A percentile compares a stretch with the other conserved stretches of the same genome.
Conservation (phyloP, 2,797 vertebrate species). For the Sebastes variabilis region DNA sequence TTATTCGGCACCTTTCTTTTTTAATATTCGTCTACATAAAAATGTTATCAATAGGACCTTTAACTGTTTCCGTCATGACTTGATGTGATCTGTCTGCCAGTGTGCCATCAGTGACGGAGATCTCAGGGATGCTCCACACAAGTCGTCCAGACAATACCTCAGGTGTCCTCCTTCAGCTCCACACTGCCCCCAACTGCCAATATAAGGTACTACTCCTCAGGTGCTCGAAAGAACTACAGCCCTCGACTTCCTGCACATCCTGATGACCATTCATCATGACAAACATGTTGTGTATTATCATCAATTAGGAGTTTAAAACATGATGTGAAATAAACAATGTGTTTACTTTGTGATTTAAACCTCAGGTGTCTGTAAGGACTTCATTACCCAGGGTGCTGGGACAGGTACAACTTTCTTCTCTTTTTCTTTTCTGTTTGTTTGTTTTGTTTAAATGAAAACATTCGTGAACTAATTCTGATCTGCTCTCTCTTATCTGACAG, state of each 20-base stretch:
- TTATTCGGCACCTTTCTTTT: too few species aligned
- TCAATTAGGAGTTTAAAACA: not conserved
- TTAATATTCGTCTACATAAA: too few species aligned
- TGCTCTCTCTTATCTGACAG: slow-evolving; percentile 66
- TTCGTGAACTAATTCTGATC: not conserved
- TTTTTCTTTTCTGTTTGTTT: not conserved
- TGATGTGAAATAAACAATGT: not conserved
- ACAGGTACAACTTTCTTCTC: slow-evolving; percentile 83
- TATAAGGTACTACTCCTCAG: slow-evolving; percentile 86
- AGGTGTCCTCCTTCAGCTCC: slow-evolving; percentile 85
- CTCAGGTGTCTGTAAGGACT: slow-evolving; percentile 89
- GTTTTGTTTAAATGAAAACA: not conserved
- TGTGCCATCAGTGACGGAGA: slow-evolving; percentile 87
- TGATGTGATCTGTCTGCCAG: slow-evolving; percentile 66
- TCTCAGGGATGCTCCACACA: slow-evolving; percentile 91
- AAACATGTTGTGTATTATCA: not conserved
- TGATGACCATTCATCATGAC: not conserved
- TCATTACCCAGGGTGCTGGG: slow-evolving; percentile 92
- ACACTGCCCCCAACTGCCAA: slow-evolving; percentile 92
- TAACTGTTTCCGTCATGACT: not conserved
- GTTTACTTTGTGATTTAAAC: not conserved
- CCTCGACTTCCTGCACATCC: not conserved
- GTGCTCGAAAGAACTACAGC: not conserved
- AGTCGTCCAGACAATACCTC: slow-evolving; percentile 86
- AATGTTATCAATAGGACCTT: too few species aligned